phyloP scores from a whole-genome alignment of 2,888 invertebrate genomes.

The Adelphocoris suturalis region DNA sequence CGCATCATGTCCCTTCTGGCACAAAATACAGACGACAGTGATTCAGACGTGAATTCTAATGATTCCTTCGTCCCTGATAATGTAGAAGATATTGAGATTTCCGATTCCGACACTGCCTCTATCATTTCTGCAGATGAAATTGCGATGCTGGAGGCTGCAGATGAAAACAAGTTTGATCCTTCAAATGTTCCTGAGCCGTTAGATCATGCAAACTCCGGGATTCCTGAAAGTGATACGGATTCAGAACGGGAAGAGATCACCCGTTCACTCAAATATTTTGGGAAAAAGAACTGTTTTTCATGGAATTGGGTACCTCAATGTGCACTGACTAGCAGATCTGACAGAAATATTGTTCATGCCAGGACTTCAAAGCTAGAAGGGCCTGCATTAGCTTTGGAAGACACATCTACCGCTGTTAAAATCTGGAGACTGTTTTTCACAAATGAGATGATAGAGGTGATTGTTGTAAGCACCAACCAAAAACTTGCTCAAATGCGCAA shows the following conservation, averaged over 20 bases:
- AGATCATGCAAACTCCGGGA: neutral
- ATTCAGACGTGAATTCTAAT: slow-evolving; percentile 53
- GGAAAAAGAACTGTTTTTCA: slow-evolving; percentile 50
- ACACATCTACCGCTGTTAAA: neutral
- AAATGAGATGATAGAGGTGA: neutral
- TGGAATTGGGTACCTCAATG: slow-evolving; percentile 30
- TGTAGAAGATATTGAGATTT: no score
- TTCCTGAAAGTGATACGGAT: neutral
- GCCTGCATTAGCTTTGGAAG: slow-evolving; percentile 36
- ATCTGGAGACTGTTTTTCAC: slow-evolving; percentile 56
- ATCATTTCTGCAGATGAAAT: no score
- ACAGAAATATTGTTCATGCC: neutral
- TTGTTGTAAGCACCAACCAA: no score
- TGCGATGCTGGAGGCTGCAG: no score
- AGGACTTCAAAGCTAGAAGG: neutral
- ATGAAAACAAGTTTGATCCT: slow-evolving; percentile 9
- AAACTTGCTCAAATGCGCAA: slow-evolving; percentile 35
- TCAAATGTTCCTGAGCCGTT: no score
- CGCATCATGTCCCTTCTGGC: no score
- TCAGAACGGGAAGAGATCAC: neutral
- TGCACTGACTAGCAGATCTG: neutral
- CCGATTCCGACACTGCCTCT: no score
- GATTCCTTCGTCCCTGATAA: slow-evolving; percentile 32
- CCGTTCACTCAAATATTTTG: neutral
- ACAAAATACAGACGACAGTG: no score